Evolutionary conservation across 2,113 vertebrate genomes (phyloP).

Genomic region (Pollimyrus isidori): DNA sequence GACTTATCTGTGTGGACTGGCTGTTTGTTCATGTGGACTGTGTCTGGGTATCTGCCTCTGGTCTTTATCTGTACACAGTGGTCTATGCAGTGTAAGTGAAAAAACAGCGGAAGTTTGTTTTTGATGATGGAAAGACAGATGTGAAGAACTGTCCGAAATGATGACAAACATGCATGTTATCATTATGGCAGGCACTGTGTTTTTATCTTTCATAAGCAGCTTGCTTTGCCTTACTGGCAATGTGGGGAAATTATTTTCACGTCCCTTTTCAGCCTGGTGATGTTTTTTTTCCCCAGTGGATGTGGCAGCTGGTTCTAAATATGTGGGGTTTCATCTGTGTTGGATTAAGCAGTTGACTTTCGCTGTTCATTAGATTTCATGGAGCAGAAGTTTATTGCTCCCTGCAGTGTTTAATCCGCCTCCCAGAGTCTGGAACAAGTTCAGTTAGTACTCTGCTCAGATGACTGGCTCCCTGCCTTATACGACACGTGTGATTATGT

Average conservation of each 20-base stretch:
- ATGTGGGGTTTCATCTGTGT: not conserved
- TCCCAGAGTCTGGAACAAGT: not conserved
- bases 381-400: not conserved
- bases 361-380: not conserved
- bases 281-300: not conserved
- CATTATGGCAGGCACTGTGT: not conserved
- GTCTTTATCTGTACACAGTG: not conserved
- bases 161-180: not conserved
- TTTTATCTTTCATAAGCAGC: not conserved
- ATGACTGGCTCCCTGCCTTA: not conserved
- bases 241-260: not conserved
- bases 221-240: not conserved
- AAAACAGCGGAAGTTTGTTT: not conserved
- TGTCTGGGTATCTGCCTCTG: not conserved
- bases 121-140: not conserved
- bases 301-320: not conserved
- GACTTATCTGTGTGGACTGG: not conserved
- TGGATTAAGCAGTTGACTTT: not conserved
- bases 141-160: not conserved
- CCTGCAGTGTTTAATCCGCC: not conserved
- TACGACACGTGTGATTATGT: not conserved
- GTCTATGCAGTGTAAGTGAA: not conserved
- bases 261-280: not conserved
- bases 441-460: not conserved
- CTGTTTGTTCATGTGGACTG: not conserved